Conservation (phyloP, 2,888 invertebrate species). For the Parascotia fuliginaria region DNA sequence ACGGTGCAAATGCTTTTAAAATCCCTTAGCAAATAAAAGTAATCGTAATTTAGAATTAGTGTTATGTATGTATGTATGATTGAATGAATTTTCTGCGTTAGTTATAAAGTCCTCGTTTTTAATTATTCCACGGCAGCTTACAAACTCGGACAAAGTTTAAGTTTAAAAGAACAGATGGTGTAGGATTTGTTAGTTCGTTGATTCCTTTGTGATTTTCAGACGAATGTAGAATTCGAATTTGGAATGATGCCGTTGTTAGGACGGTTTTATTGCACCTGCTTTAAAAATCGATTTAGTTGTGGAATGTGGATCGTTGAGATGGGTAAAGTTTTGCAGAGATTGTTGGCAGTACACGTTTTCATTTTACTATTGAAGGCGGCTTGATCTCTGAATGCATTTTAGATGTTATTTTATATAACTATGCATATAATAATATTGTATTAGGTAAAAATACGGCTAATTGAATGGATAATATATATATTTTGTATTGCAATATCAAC, state of each 20-base stretch:
- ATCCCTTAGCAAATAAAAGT: too few species aligned
- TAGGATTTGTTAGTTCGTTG: slow-evolving; percentile 25
- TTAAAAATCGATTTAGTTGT: slow-evolving; percentile 27
- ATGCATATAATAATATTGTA: too few species aligned
- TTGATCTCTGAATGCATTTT: too few species aligned
- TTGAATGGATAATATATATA: too few species aligned
- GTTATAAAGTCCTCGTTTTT: neutral
- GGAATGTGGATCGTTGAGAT: slow-evolving; percentile 12
- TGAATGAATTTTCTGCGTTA: neutral
- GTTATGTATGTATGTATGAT: too few species aligned
- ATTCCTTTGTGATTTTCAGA: slow-evolving; percentile 40
- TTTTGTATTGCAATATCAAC: too few species aligned
- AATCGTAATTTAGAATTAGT: too few species aligned
- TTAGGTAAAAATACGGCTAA: too few species aligned
- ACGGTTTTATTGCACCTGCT: slow-evolving; percentile 30
- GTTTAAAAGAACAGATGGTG: slow-evolving; percentile 25
- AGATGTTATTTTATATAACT: too few species aligned
- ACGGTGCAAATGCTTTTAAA: too few species aligned
- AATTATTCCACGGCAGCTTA: neutral
- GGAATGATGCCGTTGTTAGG: slow-evolving; percentile 29
- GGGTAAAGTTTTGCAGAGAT: neutral
- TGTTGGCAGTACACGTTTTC: neutral
- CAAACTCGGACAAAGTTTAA: slow-evolving; percentile 22
- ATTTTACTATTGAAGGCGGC: neutral
- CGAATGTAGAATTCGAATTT: slow-evolving; percentile 28